Evolutionary conservation across 2,797 vertebrate genomes (phyloP).

Genomic region (Otolemur crassicaudatus): DNA sequence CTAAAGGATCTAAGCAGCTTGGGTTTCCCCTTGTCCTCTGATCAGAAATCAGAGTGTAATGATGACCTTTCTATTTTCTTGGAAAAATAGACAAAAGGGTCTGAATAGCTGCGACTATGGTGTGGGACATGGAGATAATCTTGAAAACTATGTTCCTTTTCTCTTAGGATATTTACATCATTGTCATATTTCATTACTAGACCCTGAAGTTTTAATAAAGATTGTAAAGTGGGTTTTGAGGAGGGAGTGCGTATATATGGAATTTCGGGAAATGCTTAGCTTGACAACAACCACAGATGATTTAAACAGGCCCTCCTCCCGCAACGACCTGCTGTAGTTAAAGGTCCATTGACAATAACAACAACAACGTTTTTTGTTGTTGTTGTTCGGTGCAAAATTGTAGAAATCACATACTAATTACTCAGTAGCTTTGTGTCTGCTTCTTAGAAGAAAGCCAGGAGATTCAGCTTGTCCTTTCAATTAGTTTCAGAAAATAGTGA

Average conservation of each 20-base stretch:
- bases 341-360: background rate
- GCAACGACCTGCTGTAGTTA: background rate
- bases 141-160: background rate
- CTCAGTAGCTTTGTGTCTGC: background rate
- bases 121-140: background rate
- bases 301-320: background rate
- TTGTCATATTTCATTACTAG: background rate
- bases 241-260: background rate
- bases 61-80: background rate
- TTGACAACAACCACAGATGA: background rate
- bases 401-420: background rate
- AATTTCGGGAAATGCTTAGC: background rate
- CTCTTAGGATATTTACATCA: background rate
- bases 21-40: background rate
- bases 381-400: background rate
- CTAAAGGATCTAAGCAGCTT: background rate
- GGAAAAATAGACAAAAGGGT: background rate
- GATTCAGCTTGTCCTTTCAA: background rate
- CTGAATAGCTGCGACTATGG: background rate
- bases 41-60: background rate
- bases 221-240: background rate
- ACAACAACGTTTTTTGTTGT: background rate
- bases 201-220: slow-evolving; percentile 15
- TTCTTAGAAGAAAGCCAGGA: background rate
- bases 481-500: slow-evolving; percentile 50